Evolutionary conservation across 2,888 invertebrate genomes (phyloP).

Genomic region (Perizoma flavofasciatum): DNA sequence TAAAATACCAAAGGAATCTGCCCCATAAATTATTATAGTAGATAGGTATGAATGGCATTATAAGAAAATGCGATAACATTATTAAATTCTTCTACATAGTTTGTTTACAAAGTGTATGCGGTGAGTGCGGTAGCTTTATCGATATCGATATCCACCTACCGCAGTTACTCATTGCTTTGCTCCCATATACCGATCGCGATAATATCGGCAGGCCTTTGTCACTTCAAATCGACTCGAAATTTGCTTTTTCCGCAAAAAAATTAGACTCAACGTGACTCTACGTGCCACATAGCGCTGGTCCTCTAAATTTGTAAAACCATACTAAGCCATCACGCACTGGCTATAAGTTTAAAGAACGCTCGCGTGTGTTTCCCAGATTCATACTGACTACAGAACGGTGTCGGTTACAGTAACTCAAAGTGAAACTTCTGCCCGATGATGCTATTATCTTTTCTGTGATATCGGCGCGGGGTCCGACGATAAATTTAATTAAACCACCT

Average conservation of each 20-base stretch:
- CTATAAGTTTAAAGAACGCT: no score
- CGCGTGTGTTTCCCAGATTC: no score
- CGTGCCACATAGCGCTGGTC: no score
- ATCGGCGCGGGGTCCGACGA: constrained; percentile 48
- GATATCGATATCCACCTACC: constrained; percentile 47
- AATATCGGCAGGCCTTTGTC: constrained; percentile 27
- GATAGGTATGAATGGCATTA: constrained; percentile 15
- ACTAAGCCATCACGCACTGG: no score
- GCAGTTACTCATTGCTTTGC: constrained; percentile 53
- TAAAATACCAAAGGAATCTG: constrained; percentile 21
- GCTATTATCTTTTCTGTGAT: constrained; percentile 6
- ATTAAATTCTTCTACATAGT: constrained; percentile 23
- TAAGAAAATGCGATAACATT: constrained; percentile 25
- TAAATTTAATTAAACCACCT: constrained; percentile 74
- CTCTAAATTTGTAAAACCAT: no score
- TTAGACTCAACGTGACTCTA: constrained; percentile 1
- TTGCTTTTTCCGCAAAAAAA: no score
- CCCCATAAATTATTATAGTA: constrained; percentile 19
- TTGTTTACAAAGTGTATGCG: constrained; percentile 28
- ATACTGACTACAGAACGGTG: no score
- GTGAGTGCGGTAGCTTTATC: constrained; percentile 29
- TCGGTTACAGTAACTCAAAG: not conserved
- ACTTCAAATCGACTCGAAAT: constrained; percentile 1
- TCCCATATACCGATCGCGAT: constrained; percentile 47
- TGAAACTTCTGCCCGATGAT: constrained; percentile 1